Base-by-base conservation (phyloP, 2,888 invertebrate species). In the Mellilla xanthometata region DNA sequence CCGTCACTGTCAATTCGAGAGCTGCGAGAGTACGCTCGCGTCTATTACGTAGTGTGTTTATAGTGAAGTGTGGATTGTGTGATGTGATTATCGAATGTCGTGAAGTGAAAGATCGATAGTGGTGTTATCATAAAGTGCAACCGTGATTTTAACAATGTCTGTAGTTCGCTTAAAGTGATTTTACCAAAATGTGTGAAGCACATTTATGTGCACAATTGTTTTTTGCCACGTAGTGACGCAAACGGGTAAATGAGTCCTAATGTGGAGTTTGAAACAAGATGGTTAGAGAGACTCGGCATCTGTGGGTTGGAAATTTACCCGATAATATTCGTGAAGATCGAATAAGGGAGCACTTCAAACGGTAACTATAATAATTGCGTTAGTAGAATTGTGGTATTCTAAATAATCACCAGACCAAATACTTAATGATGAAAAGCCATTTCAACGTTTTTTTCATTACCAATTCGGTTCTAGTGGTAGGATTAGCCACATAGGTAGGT, bases 211-310 rank as follows among this genome's bases (percentile, higher is more conserved):
- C 82, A 85, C 87, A 89, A 87, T 89, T 89, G 84, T 79, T 89
- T 85, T 89, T 88, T 90, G 90, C 90, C 90, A 90, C 90, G 90
- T 90, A 90, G 89, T 88, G 89, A 88, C 87, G 90, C 90, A 89
- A 90, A 90, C 90, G 91, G 91, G 91, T 91, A 91, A 19, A 92
- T 91, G 91, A 92, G 93, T 93, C 94, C 94, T 94, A 94, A 95
- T 95, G 95, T 95, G 95, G 96, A 95, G 94, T 94, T 94, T 92
- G 94, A 95, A 94, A 95, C 96, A 97, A 96, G 95, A 99, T 99
- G 99, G 98, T 99, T 95, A 98, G 98, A 95, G 98, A 98, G 97
- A 98, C 98, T 94, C 97, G 98, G 94, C 98, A 99, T 94, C 95
- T 99, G 94, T 98, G 98, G 97, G 97, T 99, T 95, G 98, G 98